phyloP scores from a whole-genome alignment of 2,113 vertebrate genomes.

The Phylloscopus trochiloides region DNA sequence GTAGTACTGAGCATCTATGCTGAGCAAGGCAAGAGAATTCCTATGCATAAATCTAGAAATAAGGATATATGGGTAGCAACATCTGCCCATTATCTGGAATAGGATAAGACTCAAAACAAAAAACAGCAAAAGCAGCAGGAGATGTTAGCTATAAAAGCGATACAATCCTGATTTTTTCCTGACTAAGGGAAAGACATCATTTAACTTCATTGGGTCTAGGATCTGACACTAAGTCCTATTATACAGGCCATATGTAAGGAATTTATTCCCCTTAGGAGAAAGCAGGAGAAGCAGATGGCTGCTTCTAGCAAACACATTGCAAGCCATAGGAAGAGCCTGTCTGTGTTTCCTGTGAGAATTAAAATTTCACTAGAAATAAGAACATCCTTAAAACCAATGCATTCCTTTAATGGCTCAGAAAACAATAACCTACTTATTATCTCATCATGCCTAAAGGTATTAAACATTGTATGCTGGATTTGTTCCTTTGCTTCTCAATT shows the following conservation, averaged over 20 bases:
- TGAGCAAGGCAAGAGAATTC: constrained; percentile 14
- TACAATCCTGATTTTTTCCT: constrained; percentile 39
- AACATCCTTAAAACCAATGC: constrained; percentile 18
- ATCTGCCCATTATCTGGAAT: constrained; percentile 47
- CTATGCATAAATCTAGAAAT: constrained; percentile 44
- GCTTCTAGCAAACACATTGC: constrained; percentile 44
- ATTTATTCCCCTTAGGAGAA: constrained; percentile 51
- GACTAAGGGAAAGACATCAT: constrained; percentile 66
- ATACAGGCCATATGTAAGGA: constrained; percentile 56
- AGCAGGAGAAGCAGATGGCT: constrained; percentile 52
- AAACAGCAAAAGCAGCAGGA: constrained; percentile 24
- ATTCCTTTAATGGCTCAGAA: constrained; percentile 29
- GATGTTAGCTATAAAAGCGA: constrained; percentile 44
- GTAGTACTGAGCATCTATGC: background rate
- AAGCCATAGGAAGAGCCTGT: background rate
- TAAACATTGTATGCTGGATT: background rate
- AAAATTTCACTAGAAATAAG: constrained; percentile 26
- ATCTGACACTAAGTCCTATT: constrained; percentile 42
- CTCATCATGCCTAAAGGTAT: constrained; percentile 29
- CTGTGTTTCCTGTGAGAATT: constrained; percentile 30
- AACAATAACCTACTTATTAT: constrained; percentile 53
- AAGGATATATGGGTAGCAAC: constrained; percentile 44
- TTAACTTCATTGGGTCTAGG: constrained; percentile 56
- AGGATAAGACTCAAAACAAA: background rate
- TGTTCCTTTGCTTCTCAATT: background rate